A percentile compares a stretch with the other conserved stretches of the same genome.
Conservation (phyloP, 2,797 vertebrate genomes). For the Spea hammondii region DNA sequence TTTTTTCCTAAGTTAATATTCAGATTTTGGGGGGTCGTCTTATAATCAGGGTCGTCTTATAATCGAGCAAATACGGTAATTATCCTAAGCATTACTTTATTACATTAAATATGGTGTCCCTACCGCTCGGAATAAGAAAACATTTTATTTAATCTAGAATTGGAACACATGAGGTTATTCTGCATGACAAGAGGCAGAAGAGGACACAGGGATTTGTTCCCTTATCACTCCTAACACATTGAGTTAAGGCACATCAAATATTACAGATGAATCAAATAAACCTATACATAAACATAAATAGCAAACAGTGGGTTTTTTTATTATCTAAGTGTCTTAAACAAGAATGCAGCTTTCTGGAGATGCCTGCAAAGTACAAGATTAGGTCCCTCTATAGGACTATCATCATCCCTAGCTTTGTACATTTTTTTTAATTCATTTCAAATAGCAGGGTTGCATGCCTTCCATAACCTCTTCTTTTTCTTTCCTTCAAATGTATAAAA, state of each 20-base stretch:
- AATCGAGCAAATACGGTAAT: no score
- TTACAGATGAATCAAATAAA: slow-evolving; percentile 43
- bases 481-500: slow-evolving; percentile 13
- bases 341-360: not conserved
- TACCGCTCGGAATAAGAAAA: no score
- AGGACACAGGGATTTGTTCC: not conserved
- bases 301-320: slow-evolving; percentile 26
- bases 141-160: not conserved
- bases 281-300: slow-evolving; percentile 34
- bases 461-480: slow-evolving; percentile 7
- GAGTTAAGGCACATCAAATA: slow-evolving; percentile 16
- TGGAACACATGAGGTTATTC: not conserved
- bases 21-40: no score
- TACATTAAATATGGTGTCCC: no score
- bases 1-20: no score
- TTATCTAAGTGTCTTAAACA: slow-evolving; percentile 29
- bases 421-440: slow-evolving; percentile 42
- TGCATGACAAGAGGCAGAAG: slow-evolving; percentile 1
- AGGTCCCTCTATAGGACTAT: slow-evolving; percentile 28
- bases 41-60: no score
- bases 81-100: no score
- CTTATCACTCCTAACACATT: slow-evolving; percentile 30
- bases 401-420: slow-evolving; percentile 36
- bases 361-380: slow-evolving; percentile 6
- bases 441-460: slow-evolving; percentile 17